Base-by-base conservation (phyloP, 2,797 vertebrate species). In the Decapterus maruadsi region DNA sequence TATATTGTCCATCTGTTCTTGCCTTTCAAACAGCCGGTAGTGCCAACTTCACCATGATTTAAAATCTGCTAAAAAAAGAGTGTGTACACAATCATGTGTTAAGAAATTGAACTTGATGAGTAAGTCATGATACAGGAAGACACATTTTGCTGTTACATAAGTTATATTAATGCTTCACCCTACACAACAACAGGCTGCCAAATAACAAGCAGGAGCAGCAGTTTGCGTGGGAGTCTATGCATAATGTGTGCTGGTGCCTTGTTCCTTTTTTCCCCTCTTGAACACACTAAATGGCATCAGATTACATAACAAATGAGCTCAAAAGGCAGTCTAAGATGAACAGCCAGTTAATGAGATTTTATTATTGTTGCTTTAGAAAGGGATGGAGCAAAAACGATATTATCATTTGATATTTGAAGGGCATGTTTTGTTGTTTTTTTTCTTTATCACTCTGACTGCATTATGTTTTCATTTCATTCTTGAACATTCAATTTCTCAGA, bases 201-300 rank as follows among this genome's bases (percentile, higher is more conserved):
- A 58, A 83, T 78, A 77, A 75, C 59, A 51, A 74, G 43, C 60
- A 51, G 50, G 22, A 74, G 57, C 43, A 68, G 34, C 62, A 13
- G 40, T 77, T 78, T 82, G 38, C 0, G 68, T 81, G 56, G 81
- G 84, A 75, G 75, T 75, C 2, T 55, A 60, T 77, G 67, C 62
- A 71, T 73, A 75, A 76, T 84, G 38, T 54, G 20, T 45, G 22
- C 46, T 68, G 71, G 56, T 50, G 66, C 50, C 62, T 77, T 51
- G 43, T 58, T 79, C 60, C 26, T 9, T 72, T 72, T 78, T 77
- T 83, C 77, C 81, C 26, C 77, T 84, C 57, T 75, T 43, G 31
- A 84, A 72, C n/a, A 66, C 61, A 67, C 58, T 56, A 59, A 75
- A 78, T 66, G 50, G 54, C 53, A 57, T 16, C 22, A 43, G 55